Percentiles rank a stretch among this genome's conserved stretches.
These are phyloP conservation scores for Phyllotreta striolata DNA, from an alignment of 2,888 invertebrate species.

Conservation along the genomic window DNA sequence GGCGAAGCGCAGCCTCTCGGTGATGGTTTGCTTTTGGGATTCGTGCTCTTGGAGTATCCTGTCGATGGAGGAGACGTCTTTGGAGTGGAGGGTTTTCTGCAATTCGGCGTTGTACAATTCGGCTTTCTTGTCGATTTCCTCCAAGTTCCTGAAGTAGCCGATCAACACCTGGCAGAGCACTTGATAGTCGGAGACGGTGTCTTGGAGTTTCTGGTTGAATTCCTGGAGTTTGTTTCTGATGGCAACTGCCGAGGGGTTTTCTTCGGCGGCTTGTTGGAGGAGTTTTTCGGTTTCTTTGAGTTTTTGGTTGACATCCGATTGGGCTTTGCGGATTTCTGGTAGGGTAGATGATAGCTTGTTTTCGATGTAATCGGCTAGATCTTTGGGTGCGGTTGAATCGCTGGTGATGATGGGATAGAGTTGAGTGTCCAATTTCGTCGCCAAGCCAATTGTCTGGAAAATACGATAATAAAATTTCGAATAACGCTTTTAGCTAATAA, in stretches of 20 bases:
- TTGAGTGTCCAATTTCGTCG: conserved; percentile 74
- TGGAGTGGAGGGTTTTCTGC: conserved; percentile 57
- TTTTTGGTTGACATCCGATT: conserved; percentile 72
- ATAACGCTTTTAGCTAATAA: too few species aligned
- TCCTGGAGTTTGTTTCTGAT: conserved; percentile 72
- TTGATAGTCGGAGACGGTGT: conserved; percentile 76
- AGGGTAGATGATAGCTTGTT: conserved; percentile 66
- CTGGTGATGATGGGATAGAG: conserved; percentile 78
- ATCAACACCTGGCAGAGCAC: conserved; percentile 74
- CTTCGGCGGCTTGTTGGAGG: conserved; percentile 66
- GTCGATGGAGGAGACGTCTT: conserved; percentile 64
- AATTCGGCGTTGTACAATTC: conserved; percentile 65
- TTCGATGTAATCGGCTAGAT: conserved; percentile 66
- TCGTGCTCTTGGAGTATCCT: conserved; percentile 70
- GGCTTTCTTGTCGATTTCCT: conserved; percentile 69
- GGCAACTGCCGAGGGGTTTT: conserved; percentile 66
- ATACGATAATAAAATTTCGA: conserved; percentile 41
- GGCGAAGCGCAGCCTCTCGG: conserved; percentile 72
- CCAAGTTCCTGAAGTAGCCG: conserved; percentile 74
- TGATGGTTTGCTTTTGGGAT: conserved; percentile 68
- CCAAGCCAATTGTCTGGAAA: conserved; percentile 70
- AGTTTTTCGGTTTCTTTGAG: conserved; percentile 73
- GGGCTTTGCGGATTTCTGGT: conserved; percentile 70
- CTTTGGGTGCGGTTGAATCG: conserved; percentile 67
- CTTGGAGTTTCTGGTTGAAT: conserved; percentile 71